Base-by-base conservation (phyloP, 2,797 vertebrate genomes). In the Basileuterus tristriatus region DNA sequence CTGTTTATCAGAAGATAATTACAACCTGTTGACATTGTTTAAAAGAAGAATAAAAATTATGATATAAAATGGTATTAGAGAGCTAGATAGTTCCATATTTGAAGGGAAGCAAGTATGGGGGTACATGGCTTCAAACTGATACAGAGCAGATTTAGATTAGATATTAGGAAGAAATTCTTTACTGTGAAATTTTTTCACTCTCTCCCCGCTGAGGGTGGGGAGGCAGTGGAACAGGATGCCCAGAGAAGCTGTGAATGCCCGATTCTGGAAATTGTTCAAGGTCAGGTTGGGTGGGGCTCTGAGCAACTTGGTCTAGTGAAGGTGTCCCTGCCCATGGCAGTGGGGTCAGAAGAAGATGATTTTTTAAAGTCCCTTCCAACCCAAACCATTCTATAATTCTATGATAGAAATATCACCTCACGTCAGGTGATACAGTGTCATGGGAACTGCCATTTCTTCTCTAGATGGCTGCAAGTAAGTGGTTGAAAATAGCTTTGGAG, bases 401-500 rank as follows among this genome's bases (percentile, higher is more conserved):
- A 0, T 50, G 50, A 20, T 52, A 63, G 44, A 37, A 67, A 32
- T 65, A 37, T 24, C 39, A 67, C 34, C 29, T 56, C 29, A 22
- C 29, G 46, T 53, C n/a, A 71, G 58, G 30, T 84, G 30, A 59
- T 81, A 47, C 24, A 24, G 34, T 34, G 27, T 88, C 46, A 32
- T 39, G 50, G 55, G 71, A 92, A 29, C 59, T 84, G 55, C 39
- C 50, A 50, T 81, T 90, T 90, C 39, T 84, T 80, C 43, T 44
- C 72, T 88, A 82, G 55, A 46, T 0, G 24, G 36, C n/a, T 92
- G 36, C 32, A 80, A 77, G 18, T 47, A 79, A 69, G 43, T 63
- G 49, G 29, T 79, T 90, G 87, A 89, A 92, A 82, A 87, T 67
- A 92, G n/a, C 87, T 89, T 9, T 55, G 64, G 71, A 72, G 70